phyloP scores from a whole-genome alignment of 35 echinoderm and acorn worm genomes.

The Heliocidaris tuberculata region DNA sequence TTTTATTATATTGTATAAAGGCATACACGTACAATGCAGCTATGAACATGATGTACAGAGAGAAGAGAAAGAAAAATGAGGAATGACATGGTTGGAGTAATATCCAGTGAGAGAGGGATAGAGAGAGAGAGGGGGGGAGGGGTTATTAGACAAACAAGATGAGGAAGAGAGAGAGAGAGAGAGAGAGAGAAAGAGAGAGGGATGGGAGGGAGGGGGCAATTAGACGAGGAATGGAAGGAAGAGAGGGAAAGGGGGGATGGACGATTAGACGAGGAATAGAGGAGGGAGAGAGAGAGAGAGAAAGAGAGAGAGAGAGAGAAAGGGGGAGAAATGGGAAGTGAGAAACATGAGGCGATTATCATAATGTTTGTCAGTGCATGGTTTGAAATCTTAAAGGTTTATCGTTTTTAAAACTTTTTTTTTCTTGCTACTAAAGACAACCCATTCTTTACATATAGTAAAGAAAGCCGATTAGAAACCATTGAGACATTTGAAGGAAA shows the following conservation, averaged over 20 bases:
- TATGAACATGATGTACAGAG: too few species aligned
- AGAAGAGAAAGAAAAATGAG: too few species aligned
- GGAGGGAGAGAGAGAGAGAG: background rate
- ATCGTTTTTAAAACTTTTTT: too few species aligned
- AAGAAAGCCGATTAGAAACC: too few species aligned
- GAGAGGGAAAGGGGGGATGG: background rate
- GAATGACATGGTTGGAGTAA: background rate
- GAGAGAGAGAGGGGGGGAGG: background rate
- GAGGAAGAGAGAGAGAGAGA: background rate
- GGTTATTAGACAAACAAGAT: background rate
- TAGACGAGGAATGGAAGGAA: background rate
- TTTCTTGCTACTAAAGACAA: too few species aligned
- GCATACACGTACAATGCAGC: background rate
- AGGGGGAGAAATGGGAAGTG: background rate
- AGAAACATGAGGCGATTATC: background rate
- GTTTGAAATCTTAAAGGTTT: too few species aligned
- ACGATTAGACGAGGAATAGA: background rate
- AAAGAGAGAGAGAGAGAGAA: background rate
- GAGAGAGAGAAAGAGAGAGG: background rate
- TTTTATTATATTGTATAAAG: too few species aligned
- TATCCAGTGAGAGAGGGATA: background rate
- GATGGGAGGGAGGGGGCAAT: background rate
- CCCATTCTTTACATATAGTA: too few species aligned
- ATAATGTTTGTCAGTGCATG: too few species aligned
- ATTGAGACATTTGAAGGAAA: too few species aligned